Base-by-base conservation (phyloP, 2,113 vertebrate species). In the Polyodon spathula region DNA sequence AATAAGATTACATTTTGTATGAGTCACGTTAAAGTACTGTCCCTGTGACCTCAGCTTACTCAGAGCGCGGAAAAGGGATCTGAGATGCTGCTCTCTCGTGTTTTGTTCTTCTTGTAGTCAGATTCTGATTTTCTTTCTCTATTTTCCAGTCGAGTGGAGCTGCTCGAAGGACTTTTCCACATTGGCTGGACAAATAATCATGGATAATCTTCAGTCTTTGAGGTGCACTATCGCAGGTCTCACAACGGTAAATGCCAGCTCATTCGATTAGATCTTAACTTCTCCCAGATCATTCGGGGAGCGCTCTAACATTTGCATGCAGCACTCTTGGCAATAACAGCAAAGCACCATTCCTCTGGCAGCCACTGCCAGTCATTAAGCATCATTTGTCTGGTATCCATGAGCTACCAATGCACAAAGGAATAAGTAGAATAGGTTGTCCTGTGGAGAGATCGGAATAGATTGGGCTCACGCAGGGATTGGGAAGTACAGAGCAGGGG, bases 61-160 rank as follows among this genome's bases (percentile, higher is more conserved):
- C 48, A 2, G 14, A 6, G 15, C 12, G 48, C 6, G 15, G 48
- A 50, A n/a, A 6, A n/a, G 14, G 2, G 9, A 12, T 6, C 15
- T 50, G 48, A 50, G 4, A 50, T 2, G 48, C 12, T 14, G 5
- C 12, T 42, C 41, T 41, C 14, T 10, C 6, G 38, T 7, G 2
- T 11, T 53, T 14, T 11, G 14, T 46, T 7, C 10, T 16, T 16
- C n/a, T 6, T 4, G 9, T 39, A 57, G 67, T 27, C 27, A 27
- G 27, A 27, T 27, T 3, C 27, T 27, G 27, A 27, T 27, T 27
- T 27, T 27, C 27, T 27, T 27, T 48, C 46, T 69, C 3, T 71
- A 81, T 70, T n/a, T 65, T 58, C 69, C 73, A 94, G 94, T 93
- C 84, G 92, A 95, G 78, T 98, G 94, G 94, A 98, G 94, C 76